Base-by-base conservation (phyloP, 2,888 invertebrate species). In the Netelia inedita region DNA sequence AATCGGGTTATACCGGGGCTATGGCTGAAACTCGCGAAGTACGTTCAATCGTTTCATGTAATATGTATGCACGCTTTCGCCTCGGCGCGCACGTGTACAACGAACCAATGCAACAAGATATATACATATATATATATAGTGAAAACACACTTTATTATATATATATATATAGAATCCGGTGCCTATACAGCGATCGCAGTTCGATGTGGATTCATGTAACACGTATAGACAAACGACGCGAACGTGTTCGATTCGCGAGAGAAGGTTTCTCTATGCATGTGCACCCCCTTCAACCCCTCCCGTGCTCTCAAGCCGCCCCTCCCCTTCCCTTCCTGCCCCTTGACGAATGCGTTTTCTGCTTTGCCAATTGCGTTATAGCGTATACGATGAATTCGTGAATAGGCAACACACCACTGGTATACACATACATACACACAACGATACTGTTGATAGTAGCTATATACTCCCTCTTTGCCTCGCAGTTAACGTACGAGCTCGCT, bases 201-300 rank as follows among this genome's bases (percentile, higher is more conserved):
- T 76, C 82, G 72, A 82, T 66, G 82, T 59, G 63, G 72, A 76
- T 76, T 82, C 82, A 23, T 72, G 76, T 76, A 76, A 72, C 75
- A 59, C 72, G 82, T 69, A 74, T 69, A 82, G 82, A 82, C 82
- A 76, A 82, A 82, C 76, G 82, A 82, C 66, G 66, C 28, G 76
- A 66, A 82, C 82, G 76, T 76, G 82, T 82, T 82, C 76, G 82
- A 82, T 76, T 57, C 57, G 76, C 21, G 43, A 55, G 63, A n/a
- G 21, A 50, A 35, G 61, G 61, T 19, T 69, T 61, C 65, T 75
- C 59, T 41, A 61, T 73, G 55, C 68, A 75, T 71, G 76, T 46
- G 71, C 10, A 59, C 72, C n/a, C 21, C 10, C 9, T 53, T 21
- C 68, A 19, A 43, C 28, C 66, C 14, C 46, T 65, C 65, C 21